Evolutionary conservation across 2,888 invertebrate genomes (phyloP).

Genomic region (Paralinhomoeus sp.): DNA sequence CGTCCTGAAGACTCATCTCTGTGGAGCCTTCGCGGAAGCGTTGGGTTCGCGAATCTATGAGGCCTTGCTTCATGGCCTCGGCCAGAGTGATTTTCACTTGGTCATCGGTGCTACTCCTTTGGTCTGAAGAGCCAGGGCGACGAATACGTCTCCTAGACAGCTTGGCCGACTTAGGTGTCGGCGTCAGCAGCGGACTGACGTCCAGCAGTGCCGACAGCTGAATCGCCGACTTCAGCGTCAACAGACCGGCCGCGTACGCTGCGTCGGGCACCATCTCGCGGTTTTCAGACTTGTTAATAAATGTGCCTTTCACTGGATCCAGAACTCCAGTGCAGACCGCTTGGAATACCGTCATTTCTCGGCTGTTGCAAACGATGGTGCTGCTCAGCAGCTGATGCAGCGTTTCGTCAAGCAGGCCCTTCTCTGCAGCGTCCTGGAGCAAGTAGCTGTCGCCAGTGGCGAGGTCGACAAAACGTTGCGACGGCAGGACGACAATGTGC

Average conservation of each 20-base stretch:
- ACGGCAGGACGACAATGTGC: conserved; percentile 48
- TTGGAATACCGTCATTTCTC: conserved; percentile 51
- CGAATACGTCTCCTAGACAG: conserved; percentile 62
- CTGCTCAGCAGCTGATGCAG: conserved; percentile 50
- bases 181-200: conserved; percentile 33
- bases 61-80: conserved; percentile 50
- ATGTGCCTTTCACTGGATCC: conserved; percentile 54
- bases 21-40: conserved; percentile 33
- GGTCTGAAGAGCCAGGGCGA: conserved; percentile 35
- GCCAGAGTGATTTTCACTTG: conserved; percentile 44
- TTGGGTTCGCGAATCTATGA: conserved; percentile 40
- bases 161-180: conserved; percentile 45
- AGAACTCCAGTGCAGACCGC: conserved; percentile 62
- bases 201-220: conserved; percentile 58
- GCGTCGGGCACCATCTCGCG: conserved; percentile 53
- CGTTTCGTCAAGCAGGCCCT: conserved; percentile 25
- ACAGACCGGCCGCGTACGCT: conserved; percentile 58
- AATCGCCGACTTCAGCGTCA: conserved; percentile 65
- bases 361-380: conserved; percentile 49
- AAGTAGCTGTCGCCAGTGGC: conserved; percentile 12
- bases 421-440: conserved; percentile 21
- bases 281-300: conserved; percentile 15
- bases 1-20: conserved; percentile 31
- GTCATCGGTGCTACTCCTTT: no score
- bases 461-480: conserved; percentile 19